Base-by-base conservation (phyloP, 2,113 vertebrate genomes). In the Spea multiplicata region DNA sequence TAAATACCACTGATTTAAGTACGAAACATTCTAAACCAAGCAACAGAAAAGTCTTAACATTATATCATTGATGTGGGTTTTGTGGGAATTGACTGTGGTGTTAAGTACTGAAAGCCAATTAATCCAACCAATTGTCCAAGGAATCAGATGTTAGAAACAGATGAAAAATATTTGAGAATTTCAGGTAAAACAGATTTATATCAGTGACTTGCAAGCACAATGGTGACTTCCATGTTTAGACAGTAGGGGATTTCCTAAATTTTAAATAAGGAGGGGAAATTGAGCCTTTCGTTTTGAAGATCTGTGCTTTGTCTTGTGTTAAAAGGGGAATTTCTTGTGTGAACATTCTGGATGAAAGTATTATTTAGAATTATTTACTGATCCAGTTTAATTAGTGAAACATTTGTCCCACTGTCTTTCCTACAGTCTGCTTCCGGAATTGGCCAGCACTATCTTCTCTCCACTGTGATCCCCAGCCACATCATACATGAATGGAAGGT, bases 1-100 rank as follows among this genome's bases (percentile, higher is more conserved):
- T 79, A 47, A 84, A 83, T 83, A 75, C 13, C 8, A 59, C 61
- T 79, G 64, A 48, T 81, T 67, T 71, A 81, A 72, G 52, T 64
- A 69, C 69, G 78, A 84, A 81, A 73, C 53, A 69, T 66, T 59
- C 2, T 80, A 52, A 82, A 76, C n/a, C 59, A 52, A 72, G 46
- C 49, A 8, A 59, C 66, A 79, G 80, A 70, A 71, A 70, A 80
- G 78, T 44, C 65, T 83, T 66, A 76, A 67, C 76, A 81, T 75
- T 81, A 76, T 71, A 75, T 47, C 80, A 78, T 65, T 75, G 73
- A 74, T 72, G 62, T 82, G 68, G 73, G 73, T 73, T 76, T 65
- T 75, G 74, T 78, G 59, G 64, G 77, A 66, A 75, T 66, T 82
- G 61, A 79, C 62, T 73, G 48, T 59, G 62, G 76, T 53, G 73